phyloP scores from a whole-genome alignment of 2,113 vertebrate species.

The Muscicapa adusta region DNA sequence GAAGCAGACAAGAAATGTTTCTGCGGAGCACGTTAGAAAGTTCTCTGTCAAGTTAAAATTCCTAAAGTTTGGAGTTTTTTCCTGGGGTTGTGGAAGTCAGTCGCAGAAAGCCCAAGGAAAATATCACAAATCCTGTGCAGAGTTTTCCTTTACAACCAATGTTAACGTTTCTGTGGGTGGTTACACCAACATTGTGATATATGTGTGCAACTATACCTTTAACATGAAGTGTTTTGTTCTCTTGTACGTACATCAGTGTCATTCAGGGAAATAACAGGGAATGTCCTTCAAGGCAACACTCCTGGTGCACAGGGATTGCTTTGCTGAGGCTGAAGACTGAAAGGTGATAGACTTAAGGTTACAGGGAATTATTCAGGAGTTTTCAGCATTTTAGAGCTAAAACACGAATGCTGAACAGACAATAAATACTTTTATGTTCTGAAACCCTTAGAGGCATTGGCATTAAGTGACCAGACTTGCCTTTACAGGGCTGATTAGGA shows the following conservation, averaged over 20 bases:
- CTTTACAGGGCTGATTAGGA: neutral
- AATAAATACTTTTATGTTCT: neutral
- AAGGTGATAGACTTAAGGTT: neutral
- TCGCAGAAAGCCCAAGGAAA: neutral
- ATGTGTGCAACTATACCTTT: rapidly evolving
- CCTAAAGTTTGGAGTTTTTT: neutral
- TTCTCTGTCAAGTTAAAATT: neutral
- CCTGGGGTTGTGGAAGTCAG: neutral
- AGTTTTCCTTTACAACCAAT: neutral
- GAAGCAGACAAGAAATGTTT: neutral
- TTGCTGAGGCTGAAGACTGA: neutral
- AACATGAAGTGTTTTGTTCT: neutral
- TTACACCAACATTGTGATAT: neutral
- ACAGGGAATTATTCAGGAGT: neutral
- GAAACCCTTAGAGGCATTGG: neutral
- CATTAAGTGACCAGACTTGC: neutral
- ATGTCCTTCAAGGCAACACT: neutral
- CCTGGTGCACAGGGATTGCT: neutral
- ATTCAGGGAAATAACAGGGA: neutral
- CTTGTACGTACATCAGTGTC: rapidly evolving
- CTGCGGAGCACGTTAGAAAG: neutral
- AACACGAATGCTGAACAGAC: neutral
- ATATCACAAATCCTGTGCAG: neutral
- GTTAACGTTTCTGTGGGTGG: neutral
- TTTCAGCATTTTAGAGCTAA: neutral